These are phyloP conservation scores for Drosophila suboccidentalis DNA, from an alignment of 2,888 invertebrate genomes.

Conservation along the genomic window DNA sequence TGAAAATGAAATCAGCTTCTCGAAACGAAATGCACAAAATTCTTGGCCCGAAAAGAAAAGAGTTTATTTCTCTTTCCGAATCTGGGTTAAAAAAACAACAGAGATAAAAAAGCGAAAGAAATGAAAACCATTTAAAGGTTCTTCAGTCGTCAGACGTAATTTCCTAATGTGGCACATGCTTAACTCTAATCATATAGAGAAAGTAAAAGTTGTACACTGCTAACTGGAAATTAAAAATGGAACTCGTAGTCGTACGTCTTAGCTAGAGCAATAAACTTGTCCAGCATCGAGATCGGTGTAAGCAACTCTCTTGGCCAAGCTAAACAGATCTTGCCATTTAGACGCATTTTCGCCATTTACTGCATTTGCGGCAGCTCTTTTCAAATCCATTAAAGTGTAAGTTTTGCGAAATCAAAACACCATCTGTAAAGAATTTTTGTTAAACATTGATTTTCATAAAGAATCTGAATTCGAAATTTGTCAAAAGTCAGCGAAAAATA, in stretches of 20 bases:
- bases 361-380: constrained; percentile 8
- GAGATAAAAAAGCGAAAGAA: constrained; percentile 8
- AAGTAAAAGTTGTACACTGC: constrained; percentile 53
- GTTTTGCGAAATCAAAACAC: no score
- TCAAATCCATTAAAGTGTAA: constrained; percentile 4
- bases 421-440: no score
- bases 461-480: no score
- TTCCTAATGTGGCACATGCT: constrained; percentile 47
- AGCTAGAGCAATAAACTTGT: constrained; percentile 22
- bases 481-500: no score
- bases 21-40: constrained; percentile 46
- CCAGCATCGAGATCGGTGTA: constrained; percentile 1
- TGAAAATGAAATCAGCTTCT: constrained; percentile 65
- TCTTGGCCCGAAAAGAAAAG: constrained; percentile 13
- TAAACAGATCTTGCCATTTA: constrained; percentile 18
- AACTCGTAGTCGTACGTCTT: constrained; percentile 12
- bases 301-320: constrained; percentile 7
- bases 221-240: constrained; percentile 27
- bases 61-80: constrained; percentile 4
- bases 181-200: constrained; percentile 38
- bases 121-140: constrained; percentile 29
- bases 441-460: no score
- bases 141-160: constrained; percentile 42
- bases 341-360: not conserved
- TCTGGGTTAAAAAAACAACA: constrained; percentile 46